Base-by-base conservation (phyloP, 2,888 invertebrate genomes). In the Muscina levida region DNA sequence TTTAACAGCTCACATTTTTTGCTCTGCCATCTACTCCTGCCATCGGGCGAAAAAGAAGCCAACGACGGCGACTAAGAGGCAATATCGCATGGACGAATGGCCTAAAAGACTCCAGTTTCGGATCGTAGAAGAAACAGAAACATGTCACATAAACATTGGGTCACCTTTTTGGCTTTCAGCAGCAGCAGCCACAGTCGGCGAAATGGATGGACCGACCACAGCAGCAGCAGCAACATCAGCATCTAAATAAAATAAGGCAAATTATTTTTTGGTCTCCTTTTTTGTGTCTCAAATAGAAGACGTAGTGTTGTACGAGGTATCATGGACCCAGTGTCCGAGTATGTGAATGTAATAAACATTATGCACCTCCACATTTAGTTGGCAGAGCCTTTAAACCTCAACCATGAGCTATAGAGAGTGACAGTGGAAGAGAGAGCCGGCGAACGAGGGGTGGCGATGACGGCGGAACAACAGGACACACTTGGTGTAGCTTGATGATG, bases 91-190 rank as follows among this genome's bases (percentile, higher is more conserved):
- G 39, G 59, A 59, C 39, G 59, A 31, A 8, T 31, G 59, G 31
- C 19, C 19, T n/a, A 22, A 62, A 22, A 39, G 62, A 15, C 62
- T 39, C 66, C 72, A 65, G 15, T n/a, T n/a, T n/a, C 73, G 74
- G 74, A 65, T 77, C 79, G 77, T 82, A 78, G 83, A 79, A 78
- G 83, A 79, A 84, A 83, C 83, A 79, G 83, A 79, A 84, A 83
- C 83, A 83, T 84, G 84, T 84, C 83, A 84, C 84, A 84, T 84
- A 84, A 84, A 84, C 84, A 84, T 84, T 83, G 83, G 84, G 84
- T 83, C 84, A 84, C 83, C 84, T 83, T 82, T 84, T 82, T 83
- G 82, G 81, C 83, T 81, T 83, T 83, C 77, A 79, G 81, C 79
- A 74, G 77, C 77, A 74, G 71, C 71, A 62, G 75, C 62, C 73